These are phyloP conservation scores for Druon quercuslanigerum DNA, from an alignment of 1,140 invertebrate genomes.

Conservation along the genomic window DNA sequence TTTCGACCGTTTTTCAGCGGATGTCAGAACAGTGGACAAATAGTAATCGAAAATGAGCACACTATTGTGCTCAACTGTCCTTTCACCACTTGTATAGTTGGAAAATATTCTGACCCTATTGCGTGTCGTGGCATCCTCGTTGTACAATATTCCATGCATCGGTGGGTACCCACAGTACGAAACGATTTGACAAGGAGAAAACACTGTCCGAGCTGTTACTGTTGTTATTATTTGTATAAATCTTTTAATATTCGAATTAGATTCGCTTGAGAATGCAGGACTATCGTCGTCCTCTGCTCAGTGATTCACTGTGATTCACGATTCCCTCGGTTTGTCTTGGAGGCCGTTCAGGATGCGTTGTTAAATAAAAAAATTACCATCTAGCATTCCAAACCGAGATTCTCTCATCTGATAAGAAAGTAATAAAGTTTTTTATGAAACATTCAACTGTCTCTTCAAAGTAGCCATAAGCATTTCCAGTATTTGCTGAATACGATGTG, in stretches of 20 bases:
- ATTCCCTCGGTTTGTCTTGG: constrained; percentile 7
- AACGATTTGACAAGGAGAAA: constrained; percentile 54
- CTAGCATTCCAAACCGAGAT: not conserved
- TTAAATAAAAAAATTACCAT: constrained; percentile 7
- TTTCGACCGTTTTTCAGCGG: constrained; percentile 24
- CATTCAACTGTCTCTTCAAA: too few relatives aligned
- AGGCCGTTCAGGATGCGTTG: not conserved
- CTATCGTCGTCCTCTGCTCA: not conserved
- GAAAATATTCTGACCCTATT: constrained; percentile 37
- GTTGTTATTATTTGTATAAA: constrained; percentile 34
- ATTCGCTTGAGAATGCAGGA: constrained; percentile 19
- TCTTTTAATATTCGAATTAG: constrained; percentile 30
- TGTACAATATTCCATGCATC: constrained; percentile 56
- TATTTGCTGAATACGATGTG: too few relatives aligned
- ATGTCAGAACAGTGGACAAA: constrained; percentile 26
- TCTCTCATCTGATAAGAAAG: not conserved
- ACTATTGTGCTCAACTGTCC: constrained; percentile 17
- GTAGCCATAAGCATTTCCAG: too few relatives aligned
- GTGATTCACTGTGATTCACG: constrained; percentile 23
- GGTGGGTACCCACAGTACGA: constrained; percentile 50
- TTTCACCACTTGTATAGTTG: constrained; percentile 33
- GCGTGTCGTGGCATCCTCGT: constrained; percentile 43
- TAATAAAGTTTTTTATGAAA: not conserved
- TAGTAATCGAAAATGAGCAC: not conserved
- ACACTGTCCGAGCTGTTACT: constrained; percentile 42